phyloP scores from a whole-genome alignment of 2,113 vertebrate species.

The Plotosus lineatus region DNA sequence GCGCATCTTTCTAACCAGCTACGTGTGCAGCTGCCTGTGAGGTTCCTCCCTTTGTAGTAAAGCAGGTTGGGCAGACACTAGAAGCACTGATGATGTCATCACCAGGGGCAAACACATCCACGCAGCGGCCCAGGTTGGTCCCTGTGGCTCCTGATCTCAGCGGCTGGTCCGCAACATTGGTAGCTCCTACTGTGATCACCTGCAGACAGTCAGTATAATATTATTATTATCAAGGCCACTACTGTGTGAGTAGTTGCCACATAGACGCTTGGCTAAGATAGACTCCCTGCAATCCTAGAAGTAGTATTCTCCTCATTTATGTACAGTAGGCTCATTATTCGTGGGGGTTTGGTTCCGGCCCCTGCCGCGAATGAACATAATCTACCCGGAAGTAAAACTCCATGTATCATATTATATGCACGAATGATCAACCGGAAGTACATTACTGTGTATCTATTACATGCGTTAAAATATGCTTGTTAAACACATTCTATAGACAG shows the following conservation, averaged over 20 bases:
- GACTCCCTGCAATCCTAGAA: no score
- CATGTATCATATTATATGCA: no score
- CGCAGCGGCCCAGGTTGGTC: slow-evolving; percentile 83
- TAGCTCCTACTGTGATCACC: slow-evolving; percentile 89
- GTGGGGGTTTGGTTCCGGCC: no score
- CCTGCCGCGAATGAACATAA: no score
- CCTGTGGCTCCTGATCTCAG: slow-evolving; percentile 77
- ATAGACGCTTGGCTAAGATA: no score
- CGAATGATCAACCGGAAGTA: no score
- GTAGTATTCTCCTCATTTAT: no score
- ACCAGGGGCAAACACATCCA: slow-evolving; percentile 87
- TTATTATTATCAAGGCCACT: background rate
- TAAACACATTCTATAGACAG: no score
- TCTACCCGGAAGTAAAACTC: no score
- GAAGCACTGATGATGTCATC: slow-evolving; percentile 86
- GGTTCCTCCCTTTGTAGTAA: slow-evolving; percentile 80
- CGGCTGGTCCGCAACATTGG: slow-evolving; percentile 78
- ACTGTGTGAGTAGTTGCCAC: background rate
- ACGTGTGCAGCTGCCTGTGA: slow-evolving; percentile 86
- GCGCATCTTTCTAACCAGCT: slow-evolving; percentile 69
- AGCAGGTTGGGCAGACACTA: slow-evolving; percentile 88
- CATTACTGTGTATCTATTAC: no score
- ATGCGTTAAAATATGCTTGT: no score
- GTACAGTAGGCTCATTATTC: no score
- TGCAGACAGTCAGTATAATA: slow-evolving; percentile 49